These are phyloP conservation scores for Drosophila triauraria DNA, from an alignment of 1,140 invertebrate genomes.

Conservation along the genomic window DNA sequence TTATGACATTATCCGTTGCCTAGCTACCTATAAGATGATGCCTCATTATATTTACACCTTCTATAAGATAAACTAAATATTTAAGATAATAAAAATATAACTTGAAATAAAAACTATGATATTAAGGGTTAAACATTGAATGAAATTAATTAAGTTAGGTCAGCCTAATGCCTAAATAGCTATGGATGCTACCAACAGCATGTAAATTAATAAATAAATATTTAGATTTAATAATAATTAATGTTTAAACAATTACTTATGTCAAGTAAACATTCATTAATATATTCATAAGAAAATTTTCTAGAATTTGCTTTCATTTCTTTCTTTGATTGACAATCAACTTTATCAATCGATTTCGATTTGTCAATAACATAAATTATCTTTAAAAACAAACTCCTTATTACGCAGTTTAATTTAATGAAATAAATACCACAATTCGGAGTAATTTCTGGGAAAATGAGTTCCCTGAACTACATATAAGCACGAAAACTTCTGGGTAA, in stretches of 20 bases:
- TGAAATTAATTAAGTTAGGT: too few species aligned
- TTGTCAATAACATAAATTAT: constrained; percentile 28
- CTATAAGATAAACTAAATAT: too few species aligned
- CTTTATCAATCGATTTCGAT: constrained; percentile 9
- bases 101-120: too few species aligned
- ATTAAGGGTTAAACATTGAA: too few species aligned
- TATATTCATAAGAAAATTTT: neutral
- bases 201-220: too few species aligned
- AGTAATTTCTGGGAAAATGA: neutral
- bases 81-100: too few species aligned
- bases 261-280: neutral
- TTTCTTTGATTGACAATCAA: constrained; percentile 11
- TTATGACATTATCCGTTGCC: too few species aligned
- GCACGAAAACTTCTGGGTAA: neutral
- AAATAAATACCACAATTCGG: neutral
- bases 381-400: constrained; percentile 16
- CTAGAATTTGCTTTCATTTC: neutral
- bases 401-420: constrained; percentile 42
- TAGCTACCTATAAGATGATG: too few species aligned
- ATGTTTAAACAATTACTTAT: too few species aligned
- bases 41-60: too few species aligned
- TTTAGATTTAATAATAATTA: neutral
- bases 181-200: too few species aligned
- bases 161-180: too few species aligned
- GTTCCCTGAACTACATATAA: neutral